Conservation (phyloP, 2,888 invertebrate species). For the Priocnemis perturbator region DNA sequence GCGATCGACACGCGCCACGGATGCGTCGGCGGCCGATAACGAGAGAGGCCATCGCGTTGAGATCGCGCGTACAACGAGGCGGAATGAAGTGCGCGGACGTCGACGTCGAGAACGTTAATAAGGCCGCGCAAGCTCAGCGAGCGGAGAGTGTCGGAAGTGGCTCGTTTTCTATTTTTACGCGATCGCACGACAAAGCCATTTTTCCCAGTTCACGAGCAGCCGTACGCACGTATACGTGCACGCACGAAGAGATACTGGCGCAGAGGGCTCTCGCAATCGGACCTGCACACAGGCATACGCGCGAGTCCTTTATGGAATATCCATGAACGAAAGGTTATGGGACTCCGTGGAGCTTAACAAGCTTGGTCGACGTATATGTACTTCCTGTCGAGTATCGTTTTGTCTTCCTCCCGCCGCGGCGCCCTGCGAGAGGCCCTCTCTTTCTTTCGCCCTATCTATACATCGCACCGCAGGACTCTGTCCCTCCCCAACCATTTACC, state of each 20-base stretch:
- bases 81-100: background rate
- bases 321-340: constrained; percentile 38
- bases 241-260: too few relatives aligned
- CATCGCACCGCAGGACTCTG: background rate
- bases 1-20: background rate
- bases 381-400: constrained; percentile 16
- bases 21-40: background rate
- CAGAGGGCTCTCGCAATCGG: too few relatives aligned
- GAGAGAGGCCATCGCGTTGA: background rate
- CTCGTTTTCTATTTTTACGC: constrained; percentile 53
- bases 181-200: constrained; percentile 32
- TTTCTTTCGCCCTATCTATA: background rate
- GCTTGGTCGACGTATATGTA: constrained; percentile 37
- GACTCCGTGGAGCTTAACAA: constrained; percentile 45
- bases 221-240: background rate
- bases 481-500: background rate
- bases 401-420: constrained; percentile 1
- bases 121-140: background rate
- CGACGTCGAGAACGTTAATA: constrained; percentile 15
- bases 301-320: constrained; percentile 49
- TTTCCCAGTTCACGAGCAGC: constrained; percentile 23
- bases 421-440: constrained; percentile 14
- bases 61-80: background rate
- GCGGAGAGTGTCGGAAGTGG: constrained; percentile 27
- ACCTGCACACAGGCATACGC: constrained; percentile 4